Evolutionary conservation across 2,797 vertebrate species (phyloP), one percentile per base, ranked within the genome.

Genomic region (Sebastiscus tertius): DNA sequence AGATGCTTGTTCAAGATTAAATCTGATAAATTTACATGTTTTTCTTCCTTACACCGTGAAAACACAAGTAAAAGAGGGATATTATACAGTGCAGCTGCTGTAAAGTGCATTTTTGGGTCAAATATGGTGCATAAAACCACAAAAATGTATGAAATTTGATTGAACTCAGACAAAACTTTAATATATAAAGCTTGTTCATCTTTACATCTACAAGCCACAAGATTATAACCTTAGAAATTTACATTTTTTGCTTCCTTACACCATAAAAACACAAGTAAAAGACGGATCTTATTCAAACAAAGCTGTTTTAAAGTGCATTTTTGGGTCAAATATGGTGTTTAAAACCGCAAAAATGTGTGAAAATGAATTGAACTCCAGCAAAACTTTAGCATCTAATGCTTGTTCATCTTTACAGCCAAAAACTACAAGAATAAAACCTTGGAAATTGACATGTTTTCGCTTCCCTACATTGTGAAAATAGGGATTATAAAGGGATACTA

Each of bases 151-250:
- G 11, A 18, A 52, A 74, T 10, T 6, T 0, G 36, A 5, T 36
- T 60, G 42, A 58, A 56, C 49, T 31, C n/a, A 26, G 27, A 12
- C 8, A 33, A 27, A 46, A 27, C 6, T 11, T 62, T 2, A 46
- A 16, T 8, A 18, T n/a, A 8, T 1, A 3, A 1, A 4, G 3
- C 12, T 26, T 22, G 2, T 39, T 64, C 8, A 6, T 18, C 0
- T 29, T 14, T 1, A 11, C 1, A 67, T 46, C 33, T 18, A 14
- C 55, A 46, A 16, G 9, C 20, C 1, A 24, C 54, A n/a, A 7
- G 18, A n/a, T 3, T 16, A 52, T 2, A 36, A 8, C 14, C 6
- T 1, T 3, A 12, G 8, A 42, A 42, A 31, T 4, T 8, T 13
- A 0, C 3, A 3, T 16, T 46, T 46, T 46, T 46, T 4, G 42